Evolutionary conservation across 2,113 vertebrate genomes (phyloP).

Genomic region (Orthonyx spaldingii): DNA sequence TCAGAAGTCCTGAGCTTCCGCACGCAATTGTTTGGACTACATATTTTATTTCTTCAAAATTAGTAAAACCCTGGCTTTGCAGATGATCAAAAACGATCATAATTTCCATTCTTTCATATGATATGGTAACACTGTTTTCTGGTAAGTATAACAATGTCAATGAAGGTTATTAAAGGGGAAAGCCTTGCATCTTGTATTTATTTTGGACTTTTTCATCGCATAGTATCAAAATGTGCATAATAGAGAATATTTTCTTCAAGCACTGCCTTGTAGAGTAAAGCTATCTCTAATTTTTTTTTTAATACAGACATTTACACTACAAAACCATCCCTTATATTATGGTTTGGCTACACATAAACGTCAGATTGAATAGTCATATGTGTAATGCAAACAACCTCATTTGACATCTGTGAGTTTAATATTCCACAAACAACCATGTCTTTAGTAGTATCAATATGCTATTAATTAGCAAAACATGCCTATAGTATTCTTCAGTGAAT

Average conservation of each 20-base stretch:
- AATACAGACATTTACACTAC: not conserved
- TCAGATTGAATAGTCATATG: not conserved
- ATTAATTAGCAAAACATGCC: not conserved
- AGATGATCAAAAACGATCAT: not conserved
- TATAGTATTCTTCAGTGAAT: not conserved
- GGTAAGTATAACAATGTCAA: not conserved
- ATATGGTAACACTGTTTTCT: not conserved
- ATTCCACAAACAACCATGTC: not conserved
- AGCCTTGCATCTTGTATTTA: not conserved
- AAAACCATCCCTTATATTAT: not conserved
- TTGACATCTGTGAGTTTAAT: not conserved
- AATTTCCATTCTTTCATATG: not conserved
- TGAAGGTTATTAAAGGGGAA: not conserved
- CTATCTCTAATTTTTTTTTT: not conserved
- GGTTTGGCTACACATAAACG: not conserved
- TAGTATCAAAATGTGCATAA: not conserved
- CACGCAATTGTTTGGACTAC: not conserved
- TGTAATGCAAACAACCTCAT: not conserved
- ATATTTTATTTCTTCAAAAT: not conserved
- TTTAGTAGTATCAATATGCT: not conserved
- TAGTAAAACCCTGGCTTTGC: not conserved
- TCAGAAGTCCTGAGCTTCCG: too few relatives aligned
- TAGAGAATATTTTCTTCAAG: not conserved
- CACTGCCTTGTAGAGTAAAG: not conserved
- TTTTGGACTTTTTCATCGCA: not conserved